Conservation (phyloP, 2,888 invertebrate genomes). For the Eupelmus urozonus region DNA sequence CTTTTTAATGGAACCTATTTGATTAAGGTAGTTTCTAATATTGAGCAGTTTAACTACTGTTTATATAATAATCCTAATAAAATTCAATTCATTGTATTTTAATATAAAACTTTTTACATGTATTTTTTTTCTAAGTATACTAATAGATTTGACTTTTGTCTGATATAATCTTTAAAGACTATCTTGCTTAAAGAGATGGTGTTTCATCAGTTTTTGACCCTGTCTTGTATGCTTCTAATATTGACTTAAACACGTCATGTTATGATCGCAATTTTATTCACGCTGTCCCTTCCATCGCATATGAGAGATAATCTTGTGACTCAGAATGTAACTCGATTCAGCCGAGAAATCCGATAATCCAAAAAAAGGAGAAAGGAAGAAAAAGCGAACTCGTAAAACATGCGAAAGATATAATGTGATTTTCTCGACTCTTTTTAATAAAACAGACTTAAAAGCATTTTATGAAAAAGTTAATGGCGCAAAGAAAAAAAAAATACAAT, state of each 20-base stretch:
- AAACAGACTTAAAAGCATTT: slow-evolving; percentile 11
- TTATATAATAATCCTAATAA: too few species aligned
- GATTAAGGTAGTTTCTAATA: background rate
- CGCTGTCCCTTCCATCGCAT: background rate
- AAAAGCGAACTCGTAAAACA: slow-evolving; percentile 12
- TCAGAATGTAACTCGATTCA: slow-evolving; percentile 44
- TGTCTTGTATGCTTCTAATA: too few species aligned
- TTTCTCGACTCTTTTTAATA: slow-evolving; percentile 18
- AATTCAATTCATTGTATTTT: too few species aligned
- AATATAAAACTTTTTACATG: too few species aligned
- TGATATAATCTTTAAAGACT: too few species aligned
- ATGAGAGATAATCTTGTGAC: slow-evolving; percentile 40
- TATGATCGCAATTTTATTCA: slow-evolving; percentile 35
- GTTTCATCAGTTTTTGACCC: too few species aligned
- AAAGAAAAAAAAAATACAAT: too few species aligned
- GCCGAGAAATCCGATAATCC: slow-evolving; percentile 38
- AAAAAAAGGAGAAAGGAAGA: background rate
- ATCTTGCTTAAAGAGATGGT: too few species aligned
- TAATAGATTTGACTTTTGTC: too few species aligned
- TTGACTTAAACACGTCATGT: slow-evolving; percentile 35
- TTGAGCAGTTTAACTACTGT: too few species aligned
- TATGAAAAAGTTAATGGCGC: too few species aligned
- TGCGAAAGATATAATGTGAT: slow-evolving; percentile 22
- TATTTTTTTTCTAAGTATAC: too few species aligned
- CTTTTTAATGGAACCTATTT: background rate